Conservation (phyloP, 1,140 invertebrate genomes). For the Agraylea sexmaculata region DNA sequence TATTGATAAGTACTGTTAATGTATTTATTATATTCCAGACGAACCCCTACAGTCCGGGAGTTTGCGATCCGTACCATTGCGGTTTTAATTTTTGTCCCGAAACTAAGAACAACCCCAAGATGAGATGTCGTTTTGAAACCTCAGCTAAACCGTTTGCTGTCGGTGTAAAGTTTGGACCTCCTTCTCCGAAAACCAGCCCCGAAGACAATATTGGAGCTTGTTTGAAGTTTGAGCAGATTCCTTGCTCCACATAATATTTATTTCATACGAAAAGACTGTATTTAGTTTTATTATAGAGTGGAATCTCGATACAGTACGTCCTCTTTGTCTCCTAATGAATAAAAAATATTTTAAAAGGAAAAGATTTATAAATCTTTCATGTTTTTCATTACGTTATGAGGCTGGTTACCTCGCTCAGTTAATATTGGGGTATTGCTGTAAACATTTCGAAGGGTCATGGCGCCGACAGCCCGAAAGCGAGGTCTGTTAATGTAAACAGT, state of each 20-base stretch:
- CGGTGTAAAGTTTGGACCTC: slow-evolving; percentile 60
- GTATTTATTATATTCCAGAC: slow-evolving; percentile 33
- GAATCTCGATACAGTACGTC: too few relatives aligned
- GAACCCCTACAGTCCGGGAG: slow-evolving; percentile 40
- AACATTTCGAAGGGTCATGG: too few relatives aligned
- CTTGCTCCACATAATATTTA: slow-evolving; percentile 34
- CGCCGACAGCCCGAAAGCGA: too few relatives aligned
- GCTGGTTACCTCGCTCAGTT: too few relatives aligned
- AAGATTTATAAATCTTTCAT: too few relatives aligned
- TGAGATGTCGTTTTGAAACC: slow-evolving; percentile 58
- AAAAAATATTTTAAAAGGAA: too few relatives aligned
- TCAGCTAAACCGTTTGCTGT: slow-evolving; percentile 66
- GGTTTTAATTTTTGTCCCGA: slow-evolving; percentile 54
- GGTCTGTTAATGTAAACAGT: too few relatives aligned
- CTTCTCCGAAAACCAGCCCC: slow-evolving; percentile 47
- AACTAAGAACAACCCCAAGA: background rate
- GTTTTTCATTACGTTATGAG: too few relatives aligned
- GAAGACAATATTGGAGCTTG: slow-evolving; percentile 74
- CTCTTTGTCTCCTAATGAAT: too few relatives aligned
- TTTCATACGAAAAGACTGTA: background rate
- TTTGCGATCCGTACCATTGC: slow-evolving; percentile 63
- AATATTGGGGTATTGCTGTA: too few relatives aligned
- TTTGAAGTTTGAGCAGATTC: slow-evolving; percentile 55
- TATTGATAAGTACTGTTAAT: background rate
- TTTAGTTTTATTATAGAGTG: too few relatives aligned